These are phyloP conservation scores for Brachionus koreanus DNA, from an alignment of 1,140 invertebrate species.

Conservation along the genomic window DNA sequence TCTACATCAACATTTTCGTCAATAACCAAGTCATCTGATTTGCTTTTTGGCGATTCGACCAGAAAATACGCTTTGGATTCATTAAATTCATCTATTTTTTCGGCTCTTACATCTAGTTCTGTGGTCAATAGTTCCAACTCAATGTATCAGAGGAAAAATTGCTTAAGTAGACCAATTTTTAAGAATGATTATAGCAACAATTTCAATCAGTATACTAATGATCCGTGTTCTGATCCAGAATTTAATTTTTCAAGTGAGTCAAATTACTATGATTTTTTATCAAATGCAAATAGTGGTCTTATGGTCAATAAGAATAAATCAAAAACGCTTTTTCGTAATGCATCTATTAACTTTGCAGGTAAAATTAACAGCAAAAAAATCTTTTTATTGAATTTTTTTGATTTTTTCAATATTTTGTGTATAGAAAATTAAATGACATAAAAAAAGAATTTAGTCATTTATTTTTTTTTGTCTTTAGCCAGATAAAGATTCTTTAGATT, in stretches of 20 bases:
- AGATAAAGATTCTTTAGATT: too few species aligned
- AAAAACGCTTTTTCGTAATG: neutral
- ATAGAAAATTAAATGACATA: too few species aligned
- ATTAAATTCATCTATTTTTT: conserved; percentile 26
- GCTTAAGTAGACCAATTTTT: neutral
- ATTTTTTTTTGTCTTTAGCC: too few species aligned
- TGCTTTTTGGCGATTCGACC: neutral
- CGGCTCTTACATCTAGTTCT: neutral
- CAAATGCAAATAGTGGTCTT: conserved; percentile 3
- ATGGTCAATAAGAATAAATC: neutral
- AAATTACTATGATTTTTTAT: neutral
- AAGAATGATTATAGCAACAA: conserved; percentile 34
- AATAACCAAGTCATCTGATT: conserved; percentile 4
- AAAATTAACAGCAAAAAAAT: too few species aligned
- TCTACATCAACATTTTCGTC: conserved; percentile 24
- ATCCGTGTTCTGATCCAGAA: neutral
- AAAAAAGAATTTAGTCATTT: too few species aligned
- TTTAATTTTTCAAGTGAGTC: neutral
- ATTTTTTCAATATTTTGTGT: too few species aligned
- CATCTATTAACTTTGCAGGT: neutral
- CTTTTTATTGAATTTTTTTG: too few species aligned
- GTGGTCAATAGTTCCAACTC: neutral
- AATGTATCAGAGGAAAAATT: neutral
- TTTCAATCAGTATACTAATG: neutral
- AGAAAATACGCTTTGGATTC: neutral